phyloP scores from a whole-genome alignment of 2,888 invertebrate genomes.

The Drosophila melanosoma region DNA sequence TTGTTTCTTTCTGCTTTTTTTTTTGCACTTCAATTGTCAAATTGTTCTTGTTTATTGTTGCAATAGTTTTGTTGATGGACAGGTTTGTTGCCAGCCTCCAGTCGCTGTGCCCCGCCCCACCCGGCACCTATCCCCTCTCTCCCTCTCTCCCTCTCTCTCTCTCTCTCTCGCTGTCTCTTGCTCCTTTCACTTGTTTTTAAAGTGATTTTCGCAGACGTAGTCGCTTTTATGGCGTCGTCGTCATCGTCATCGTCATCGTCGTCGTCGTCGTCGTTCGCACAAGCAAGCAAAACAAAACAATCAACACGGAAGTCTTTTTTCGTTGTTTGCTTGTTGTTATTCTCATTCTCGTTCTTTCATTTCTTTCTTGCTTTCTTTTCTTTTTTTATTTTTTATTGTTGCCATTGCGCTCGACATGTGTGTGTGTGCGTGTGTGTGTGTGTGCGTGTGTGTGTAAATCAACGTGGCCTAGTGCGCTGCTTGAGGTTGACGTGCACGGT shows the following conservation, averaged over 20 bases:
- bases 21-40: conserved; percentile 76
- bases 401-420: conserved; percentile 28
- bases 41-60: conserved; percentile 80
- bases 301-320: conserved; percentile 77
- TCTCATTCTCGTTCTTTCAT: conserved; percentile 36
- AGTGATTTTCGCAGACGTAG: conserved; percentile 76
- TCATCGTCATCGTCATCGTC: conserved; percentile 52
- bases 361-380: conserved; percentile 36
- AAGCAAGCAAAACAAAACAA: conserved; percentile 76
- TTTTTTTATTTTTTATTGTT: conserved; percentile 38
- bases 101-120: conserved; percentile 9
- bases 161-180: conserved; percentile 18
- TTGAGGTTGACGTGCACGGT: conserved; percentile 75
- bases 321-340: conserved; percentile 60
- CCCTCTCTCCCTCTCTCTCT: neutral
- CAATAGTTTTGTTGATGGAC: conserved; percentile 78
- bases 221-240: conserved; percentile 69
- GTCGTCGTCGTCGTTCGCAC: conserved; percentile 56
- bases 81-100: conserved; percentile 58
- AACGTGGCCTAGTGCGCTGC: conserved; percentile 77
- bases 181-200: conserved; percentile 78
- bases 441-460: conserved; percentile 61
- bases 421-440: conserved; percentile 26
- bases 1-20: conserved; percentile 6
- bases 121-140: neutral